Conservation (phyloP, 64 coral and sea anemone genomes). For the Stichodactyla mertensii region DNA sequence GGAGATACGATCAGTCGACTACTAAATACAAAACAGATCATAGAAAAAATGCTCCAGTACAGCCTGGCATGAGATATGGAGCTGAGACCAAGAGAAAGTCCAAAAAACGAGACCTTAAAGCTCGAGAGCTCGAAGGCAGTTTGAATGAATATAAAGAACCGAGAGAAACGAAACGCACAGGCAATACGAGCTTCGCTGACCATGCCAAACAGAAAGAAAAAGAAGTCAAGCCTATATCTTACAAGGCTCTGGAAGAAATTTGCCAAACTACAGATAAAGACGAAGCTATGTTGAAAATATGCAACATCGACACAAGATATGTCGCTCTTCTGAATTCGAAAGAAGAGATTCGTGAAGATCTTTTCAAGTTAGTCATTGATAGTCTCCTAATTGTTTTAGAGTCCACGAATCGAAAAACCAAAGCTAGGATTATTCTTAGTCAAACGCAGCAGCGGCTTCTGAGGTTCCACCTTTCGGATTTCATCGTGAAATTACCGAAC, state of each 20-base stretch:
- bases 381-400: neutral
- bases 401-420: neutral
- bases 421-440: neutral
- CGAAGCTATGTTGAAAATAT: conserved; percentile 16
- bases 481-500: conserved; percentile 14
- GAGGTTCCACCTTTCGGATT: neutral
- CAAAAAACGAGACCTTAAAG: neutral
- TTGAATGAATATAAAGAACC: neutral
- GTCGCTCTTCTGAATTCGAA: conserved; percentile 9
- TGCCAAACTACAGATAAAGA: neutral
- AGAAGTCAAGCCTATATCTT: neutral
- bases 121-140: neutral
- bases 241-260: neutral
- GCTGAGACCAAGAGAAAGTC: neutral
- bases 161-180: neutral
- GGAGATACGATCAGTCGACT: too few species aligned
- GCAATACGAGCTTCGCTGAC: neutral
- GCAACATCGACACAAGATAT: neutral
- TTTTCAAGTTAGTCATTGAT: conserved; percentile 29
- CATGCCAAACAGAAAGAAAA: neutral
- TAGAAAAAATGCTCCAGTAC: neutral
- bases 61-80: neutral
- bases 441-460: conserved; percentile 15
- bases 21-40: neutral
- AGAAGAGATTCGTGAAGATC: conserved; percentile 20